Percentiles rank a stretch among this genome's conserved stretches.
phyloP scores from a whole-genome alignment of 2,113 vertebrate genomes.

The Labeo catla region DNA sequence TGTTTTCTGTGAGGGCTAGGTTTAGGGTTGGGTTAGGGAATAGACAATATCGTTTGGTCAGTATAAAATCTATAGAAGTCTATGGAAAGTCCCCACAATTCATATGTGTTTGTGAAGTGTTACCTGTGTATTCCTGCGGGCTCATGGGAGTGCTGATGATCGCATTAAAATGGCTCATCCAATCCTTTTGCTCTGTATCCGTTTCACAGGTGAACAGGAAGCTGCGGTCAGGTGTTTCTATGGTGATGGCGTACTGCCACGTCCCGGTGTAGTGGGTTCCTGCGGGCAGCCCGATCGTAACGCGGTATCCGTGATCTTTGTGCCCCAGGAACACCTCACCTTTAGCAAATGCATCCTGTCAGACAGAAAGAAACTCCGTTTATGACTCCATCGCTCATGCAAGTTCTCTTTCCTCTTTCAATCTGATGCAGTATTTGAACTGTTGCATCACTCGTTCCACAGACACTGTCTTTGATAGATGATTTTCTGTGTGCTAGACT shows the following conservation, averaged over 20 bases:
- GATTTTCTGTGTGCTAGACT: no score
- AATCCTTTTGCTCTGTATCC: conserved; percentile 83
- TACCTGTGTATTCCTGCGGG: conserved; percentile 87
- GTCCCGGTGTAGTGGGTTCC: conserved; percentile 77
- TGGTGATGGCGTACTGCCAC: conserved; percentile 86
- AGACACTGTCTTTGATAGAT: not conserved
- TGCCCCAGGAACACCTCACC: conserved; percentile 89
- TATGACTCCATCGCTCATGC: not conserved
- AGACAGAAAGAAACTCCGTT: not conserved
- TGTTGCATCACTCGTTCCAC: not conserved
- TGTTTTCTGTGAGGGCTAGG: no score
- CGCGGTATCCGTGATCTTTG: conserved; percentile 79
- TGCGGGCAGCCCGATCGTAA: conserved; percentile 72
- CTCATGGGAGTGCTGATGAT: conserved; percentile 83
- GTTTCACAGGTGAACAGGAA: conserved; percentile 89
- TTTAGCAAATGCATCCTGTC: conserved; percentile 89
- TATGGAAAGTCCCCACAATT: no score
- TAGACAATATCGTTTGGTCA: no score
- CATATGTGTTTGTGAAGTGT: not conserved
- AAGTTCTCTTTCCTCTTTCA: not conserved
- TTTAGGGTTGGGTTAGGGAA: no score
- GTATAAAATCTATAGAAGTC: no score
- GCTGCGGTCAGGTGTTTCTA: conserved; percentile 84
- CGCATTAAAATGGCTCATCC: conserved; percentile 80
- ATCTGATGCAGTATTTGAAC: not conserved